Conservation (phyloP, 2,113 vertebrate species). For the Centropus bengalensis region DNA sequence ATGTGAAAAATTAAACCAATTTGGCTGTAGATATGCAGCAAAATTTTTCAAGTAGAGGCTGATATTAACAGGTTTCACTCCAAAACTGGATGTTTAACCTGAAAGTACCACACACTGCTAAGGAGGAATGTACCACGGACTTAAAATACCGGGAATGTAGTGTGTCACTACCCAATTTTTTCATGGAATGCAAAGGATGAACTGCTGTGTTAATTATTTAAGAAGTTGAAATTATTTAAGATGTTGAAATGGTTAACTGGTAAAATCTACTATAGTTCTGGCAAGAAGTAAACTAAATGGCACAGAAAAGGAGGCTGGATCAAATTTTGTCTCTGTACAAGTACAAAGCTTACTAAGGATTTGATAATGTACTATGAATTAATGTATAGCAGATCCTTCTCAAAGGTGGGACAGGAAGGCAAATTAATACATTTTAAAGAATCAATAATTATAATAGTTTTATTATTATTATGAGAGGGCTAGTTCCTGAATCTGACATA, state of each 20-base stretch:
- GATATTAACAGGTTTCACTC: not conserved
- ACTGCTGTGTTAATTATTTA: constrained; percentile 28
- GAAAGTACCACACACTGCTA: not conserved
- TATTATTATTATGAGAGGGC: not conserved
- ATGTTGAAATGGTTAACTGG: constrained; percentile 29
- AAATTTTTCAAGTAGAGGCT: not conserved
- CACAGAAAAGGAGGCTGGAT: not conserved
- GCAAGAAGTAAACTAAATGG: not conserved
- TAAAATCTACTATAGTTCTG: constrained; percentile 26
- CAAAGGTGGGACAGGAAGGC: not conserved
- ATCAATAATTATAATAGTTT: not conserved
- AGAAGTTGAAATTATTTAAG: not conserved
- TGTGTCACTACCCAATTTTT: constrained; percentile 36
- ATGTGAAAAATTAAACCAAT: not conserved
- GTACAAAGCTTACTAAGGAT: not conserved
- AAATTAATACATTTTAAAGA: not conserved
- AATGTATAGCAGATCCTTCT: not conserved
- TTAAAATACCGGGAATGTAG: not conserved
- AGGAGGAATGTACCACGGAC: not conserved
- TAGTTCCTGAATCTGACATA: not conserved
- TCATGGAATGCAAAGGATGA: constrained; percentile 57
- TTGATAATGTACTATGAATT: not conserved
- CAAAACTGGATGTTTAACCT: not conserved
- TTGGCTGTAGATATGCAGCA: not conserved
- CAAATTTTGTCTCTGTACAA: not conserved